Percentiles rank a stretch among this genome's conserved stretches.
These are phyloP conservation scores for Callyntrura sp. DNA, from an alignment of 2,888 invertebrate genomes.

Conservation along the genomic window DNA sequence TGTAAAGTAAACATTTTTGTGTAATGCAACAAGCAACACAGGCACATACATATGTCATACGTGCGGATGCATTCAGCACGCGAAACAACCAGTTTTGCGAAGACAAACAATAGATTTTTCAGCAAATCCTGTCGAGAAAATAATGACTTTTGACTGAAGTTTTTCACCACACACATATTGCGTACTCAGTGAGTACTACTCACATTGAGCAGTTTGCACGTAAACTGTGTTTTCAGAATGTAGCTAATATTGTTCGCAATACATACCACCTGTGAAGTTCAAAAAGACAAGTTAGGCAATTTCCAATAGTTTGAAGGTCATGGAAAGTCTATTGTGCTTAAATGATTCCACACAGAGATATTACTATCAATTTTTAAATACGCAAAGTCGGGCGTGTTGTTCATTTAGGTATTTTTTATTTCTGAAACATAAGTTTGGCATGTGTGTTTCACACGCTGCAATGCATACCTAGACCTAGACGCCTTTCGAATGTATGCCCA, in stretches of 20 bases:
- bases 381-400: no score
- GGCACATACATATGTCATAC: no score
- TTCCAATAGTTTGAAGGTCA: constrained; percentile 37
- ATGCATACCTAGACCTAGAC: no score
- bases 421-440: no score
- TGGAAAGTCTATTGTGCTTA: constrained; percentile 11
- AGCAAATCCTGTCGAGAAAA: background rate
- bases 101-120: constrained; percentile 6
- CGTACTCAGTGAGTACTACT: background rate
- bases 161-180: no score
- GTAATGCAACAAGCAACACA: no score
- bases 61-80: background rate
- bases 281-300: constrained; percentile 39
- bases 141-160: background rate
- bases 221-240: background rate
- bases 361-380: background rate
- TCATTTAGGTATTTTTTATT: no score
- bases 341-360: constrained; percentile 5
- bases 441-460: no score
- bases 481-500: background rate
- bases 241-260: background rate
- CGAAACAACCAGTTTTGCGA: background rate
- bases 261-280: constrained; percentile 48
- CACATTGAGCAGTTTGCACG: background rate
- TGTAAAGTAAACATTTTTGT: no score